phyloP scores from a whole-genome alignment of 2,113 vertebrate genomes.

The Passer domesticus region DNA sequence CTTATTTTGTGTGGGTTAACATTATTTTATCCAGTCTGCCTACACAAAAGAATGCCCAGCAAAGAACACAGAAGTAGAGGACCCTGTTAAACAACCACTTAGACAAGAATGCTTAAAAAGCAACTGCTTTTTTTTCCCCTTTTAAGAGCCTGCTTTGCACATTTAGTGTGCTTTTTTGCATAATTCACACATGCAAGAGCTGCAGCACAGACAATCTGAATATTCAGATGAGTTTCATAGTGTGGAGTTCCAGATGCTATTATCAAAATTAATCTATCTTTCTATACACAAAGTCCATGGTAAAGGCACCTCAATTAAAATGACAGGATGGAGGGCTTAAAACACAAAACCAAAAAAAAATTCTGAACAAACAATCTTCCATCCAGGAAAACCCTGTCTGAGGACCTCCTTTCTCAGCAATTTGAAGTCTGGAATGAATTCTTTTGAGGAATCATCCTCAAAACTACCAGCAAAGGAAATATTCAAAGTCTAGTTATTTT shows the following conservation, averaged over 20 bases:
- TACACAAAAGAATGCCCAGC: neutral
- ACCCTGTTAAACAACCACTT: neutral
- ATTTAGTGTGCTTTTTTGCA: neutral
- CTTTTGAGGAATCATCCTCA: neutral
- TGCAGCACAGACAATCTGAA: neutral
- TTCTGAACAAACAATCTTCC: neutral
- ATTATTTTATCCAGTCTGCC: neutral
- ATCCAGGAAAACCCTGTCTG: neutral
- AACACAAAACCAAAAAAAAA: neutral
- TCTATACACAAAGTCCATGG: neutral
- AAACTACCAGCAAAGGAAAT: neutral
- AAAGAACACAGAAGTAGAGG: neutral
- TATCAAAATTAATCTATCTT: neutral
- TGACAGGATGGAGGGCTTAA: neutral
- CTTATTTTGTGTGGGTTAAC: neutral
- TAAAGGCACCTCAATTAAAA: neutral
- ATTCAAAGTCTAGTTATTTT: neutral
- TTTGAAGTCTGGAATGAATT: neutral
- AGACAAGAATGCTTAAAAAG: neutral
- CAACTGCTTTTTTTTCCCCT: neutral
- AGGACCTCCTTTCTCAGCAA: neutral
- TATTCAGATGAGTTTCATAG: neutral
- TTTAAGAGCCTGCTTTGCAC: neutral
- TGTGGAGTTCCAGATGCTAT: neutral
- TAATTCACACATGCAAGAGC: constrained; percentile 6